Evolutionary conservation across 2,888 invertebrate species (phyloP).

Genomic region (Cryptosula pallasiana): DNA sequence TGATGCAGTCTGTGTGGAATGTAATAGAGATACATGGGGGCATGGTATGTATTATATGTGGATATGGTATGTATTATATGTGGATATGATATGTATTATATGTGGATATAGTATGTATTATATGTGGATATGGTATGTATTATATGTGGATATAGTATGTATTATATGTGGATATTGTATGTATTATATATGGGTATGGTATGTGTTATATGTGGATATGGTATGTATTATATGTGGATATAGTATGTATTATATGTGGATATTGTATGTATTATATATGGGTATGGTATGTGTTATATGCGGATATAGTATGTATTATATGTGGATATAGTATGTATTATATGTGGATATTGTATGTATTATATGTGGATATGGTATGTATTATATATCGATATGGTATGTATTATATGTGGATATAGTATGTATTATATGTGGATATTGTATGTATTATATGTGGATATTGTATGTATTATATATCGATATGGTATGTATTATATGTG

Average conservation of each 20-base stretch:
- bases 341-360: neutral
- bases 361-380: slow-evolving; percentile 25
- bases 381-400: no score
- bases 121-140: neutral
- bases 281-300: neutral
- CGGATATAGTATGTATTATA: neutral
- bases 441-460: no score
- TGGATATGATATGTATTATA: neutral
- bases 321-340: neutral
- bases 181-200: no score
- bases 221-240: no score
- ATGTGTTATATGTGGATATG: no score
- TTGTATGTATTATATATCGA: no score
- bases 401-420: no score
- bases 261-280: no score
- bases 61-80: no score
- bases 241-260: no score
- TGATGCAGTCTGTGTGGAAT: slow-evolving; percentile 84
- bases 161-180: neutral
- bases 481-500: no score
- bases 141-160: neutral
- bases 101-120: neutral
- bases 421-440: no score
- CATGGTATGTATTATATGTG: slow-evolving; percentile 71
- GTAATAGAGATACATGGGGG: slow-evolving; percentile 90